Base-by-base conservation (phyloP, 2,113 vertebrate species). In the Australoheros scitulus region DNA sequence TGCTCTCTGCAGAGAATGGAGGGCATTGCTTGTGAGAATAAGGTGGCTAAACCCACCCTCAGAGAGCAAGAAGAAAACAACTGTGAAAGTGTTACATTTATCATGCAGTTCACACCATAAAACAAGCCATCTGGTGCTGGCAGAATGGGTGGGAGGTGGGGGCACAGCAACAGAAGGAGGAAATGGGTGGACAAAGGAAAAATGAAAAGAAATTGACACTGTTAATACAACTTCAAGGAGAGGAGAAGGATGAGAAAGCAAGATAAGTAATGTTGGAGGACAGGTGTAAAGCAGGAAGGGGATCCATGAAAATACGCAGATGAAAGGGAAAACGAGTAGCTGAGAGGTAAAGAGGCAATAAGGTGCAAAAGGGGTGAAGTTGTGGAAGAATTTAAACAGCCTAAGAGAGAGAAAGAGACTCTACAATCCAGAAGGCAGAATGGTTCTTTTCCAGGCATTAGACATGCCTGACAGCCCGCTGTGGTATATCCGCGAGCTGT, bases 91-190 rank as follows among this genome's bases (percentile, higher is more conserved):
- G 80, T 85, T 81, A 80, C 76, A 88, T 90, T 93, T 77, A 89
- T 90, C 85, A 88, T 77, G 50, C 87, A 64, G 82, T 86, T 86
- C 72, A 87, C 61, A 50, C 64, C 47, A 61, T 86, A 72, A 91
- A 90, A 87, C 79, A 17, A 1, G 20, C 85, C 91, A 92, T 90
- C 89, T 93, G 89, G 82, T 78, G 81, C 65, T 38, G 60, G 50
- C 58, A 74, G 72, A 70, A 80, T 50, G 52, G 63, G 70, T 24
- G 56, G 64, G 50, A 63, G 74, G 63, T 29, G 36, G 9, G 36
- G 59, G 6, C 63, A 29, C 2, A 17, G 80, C 20, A 80, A 63
- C 78, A 89, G 79, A 80, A 79, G 80, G 84, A 83, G 70, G 56
- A 86, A 87, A 88, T 47, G 32, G 32, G 74, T 36, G 4, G 80